Percentiles rank a stretch among this genome's conserved stretches.
Conservation (phyloP, 2,888 invertebrate species). For the Phlogophora meticulosa region DNA sequence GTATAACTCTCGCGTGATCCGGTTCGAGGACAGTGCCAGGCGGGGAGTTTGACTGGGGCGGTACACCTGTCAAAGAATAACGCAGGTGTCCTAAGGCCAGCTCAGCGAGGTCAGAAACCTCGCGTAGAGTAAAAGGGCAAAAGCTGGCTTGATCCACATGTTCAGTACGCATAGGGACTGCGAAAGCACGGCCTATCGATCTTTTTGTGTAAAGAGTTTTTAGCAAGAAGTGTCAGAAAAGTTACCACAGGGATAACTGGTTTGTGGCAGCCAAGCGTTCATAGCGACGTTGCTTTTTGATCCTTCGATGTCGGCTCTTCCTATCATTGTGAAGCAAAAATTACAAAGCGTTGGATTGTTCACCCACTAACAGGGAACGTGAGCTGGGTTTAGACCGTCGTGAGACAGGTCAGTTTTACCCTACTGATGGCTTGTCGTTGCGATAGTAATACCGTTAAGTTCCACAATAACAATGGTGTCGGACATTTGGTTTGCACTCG, state of each 20-base stretch:
- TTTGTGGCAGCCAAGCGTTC: conserved; percentile 92
- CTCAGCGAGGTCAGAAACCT: conserved; percentile 93
- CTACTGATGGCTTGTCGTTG: conserved; percentile 90
- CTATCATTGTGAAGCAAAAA: conserved; percentile 94
- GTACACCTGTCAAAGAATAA: conserved; percentile 93
- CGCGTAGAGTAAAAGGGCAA: conserved; percentile 93
- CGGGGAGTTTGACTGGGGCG: conserved; percentile 93
- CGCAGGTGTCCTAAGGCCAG: conserved; percentile 92
- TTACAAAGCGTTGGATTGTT: conserved; percentile 94
- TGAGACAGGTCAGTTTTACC: conserved; percentile 92
- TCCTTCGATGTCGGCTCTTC: conserved; percentile 94
- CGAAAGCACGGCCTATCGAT: conserved; percentile 93
- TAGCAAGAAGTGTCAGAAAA: conserved; percentile 93
- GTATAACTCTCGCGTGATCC: conserved; percentile 85
- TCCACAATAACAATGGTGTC: conserved; percentile 92
- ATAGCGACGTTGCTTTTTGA: conserved; percentile 93
- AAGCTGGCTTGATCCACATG: conserved; percentile 93
- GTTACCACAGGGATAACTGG: conserved; percentile 94
- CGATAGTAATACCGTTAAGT: conserved; percentile 90
- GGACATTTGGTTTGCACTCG: conserved; percentile 91
- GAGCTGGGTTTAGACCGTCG: conserved; percentile 93
- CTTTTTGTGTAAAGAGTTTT: conserved; percentile 91
- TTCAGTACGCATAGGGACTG: conserved; percentile 92
- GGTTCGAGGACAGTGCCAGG: conserved; percentile 92
- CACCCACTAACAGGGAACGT: conserved; percentile 93